Percentiles rank a stretch among this genome's conserved stretches.
Evolutionary conservation across 2,113 vertebrate genomes (phyloP).

Genomic region (Nothocercus nigrocapillus): DNA sequence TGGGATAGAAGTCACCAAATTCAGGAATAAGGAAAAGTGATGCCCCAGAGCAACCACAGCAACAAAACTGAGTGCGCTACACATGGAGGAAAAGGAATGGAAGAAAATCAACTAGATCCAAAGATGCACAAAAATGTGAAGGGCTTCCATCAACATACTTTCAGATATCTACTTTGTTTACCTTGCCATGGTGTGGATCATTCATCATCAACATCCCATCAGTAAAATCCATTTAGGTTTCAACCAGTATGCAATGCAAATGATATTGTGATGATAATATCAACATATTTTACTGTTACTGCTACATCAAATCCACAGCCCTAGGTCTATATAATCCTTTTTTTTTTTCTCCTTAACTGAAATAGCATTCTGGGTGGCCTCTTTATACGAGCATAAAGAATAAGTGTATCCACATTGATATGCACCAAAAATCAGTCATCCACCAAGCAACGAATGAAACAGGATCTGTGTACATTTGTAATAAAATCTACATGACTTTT

Average conservation of each 20-base stretch:
- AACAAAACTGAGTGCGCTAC: background rate
- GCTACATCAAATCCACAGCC: constrained; percentile 30
- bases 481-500: constrained; percentile 48
- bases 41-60: background rate
- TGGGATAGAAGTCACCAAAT: background rate
- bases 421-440: background rate
- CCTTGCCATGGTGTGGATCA: constrained; percentile 36
- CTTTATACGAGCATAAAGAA: constrained; percentile 15
- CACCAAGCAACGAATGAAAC: background rate
- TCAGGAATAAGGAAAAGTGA: background rate
- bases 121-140: constrained; percentile 34
- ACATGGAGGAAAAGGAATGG: background rate
- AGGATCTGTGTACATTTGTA: background rate
- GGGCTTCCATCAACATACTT: constrained; percentile 37
- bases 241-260: background rate
- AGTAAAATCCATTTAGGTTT: background rate
- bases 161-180: constrained; percentile 29
- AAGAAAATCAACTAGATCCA: background rate
- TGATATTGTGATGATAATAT: background rate
- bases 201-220: constrained; percentile 50
- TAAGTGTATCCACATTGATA: background rate
- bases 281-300: constrained; percentile 45
- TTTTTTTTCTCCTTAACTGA: background rate
- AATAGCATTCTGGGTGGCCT: background rate
- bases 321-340: background rate